Conservation (phyloP, 1,140 invertebrate species). For the Caenorhabditis brenneri region DNA sequence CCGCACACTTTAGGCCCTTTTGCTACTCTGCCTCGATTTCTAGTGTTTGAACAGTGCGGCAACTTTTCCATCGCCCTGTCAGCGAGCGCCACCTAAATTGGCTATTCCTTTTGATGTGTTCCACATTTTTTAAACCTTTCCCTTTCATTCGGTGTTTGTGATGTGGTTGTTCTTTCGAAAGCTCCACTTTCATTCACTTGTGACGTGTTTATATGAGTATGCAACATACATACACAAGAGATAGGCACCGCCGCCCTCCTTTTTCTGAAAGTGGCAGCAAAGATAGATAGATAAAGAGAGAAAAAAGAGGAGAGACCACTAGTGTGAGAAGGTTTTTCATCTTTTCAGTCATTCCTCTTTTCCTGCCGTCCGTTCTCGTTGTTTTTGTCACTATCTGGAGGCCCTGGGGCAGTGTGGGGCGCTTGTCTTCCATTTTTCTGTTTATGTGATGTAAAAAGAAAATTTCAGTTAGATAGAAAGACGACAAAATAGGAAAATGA, state of each 20-base stretch:
- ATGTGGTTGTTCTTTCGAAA: background rate
- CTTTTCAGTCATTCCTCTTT: constrained; percentile 1
- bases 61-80: background rate
- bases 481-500: constrained; percentile 27
- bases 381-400: background rate
- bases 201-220: background rate
- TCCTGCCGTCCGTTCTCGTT: background rate
- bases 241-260: background rate
- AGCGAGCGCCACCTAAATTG: constrained; percentile 3
- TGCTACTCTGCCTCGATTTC: constrained; percentile 15
- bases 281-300: background rate
- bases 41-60: constrained; percentile 37
- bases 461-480: constrained; percentile 34
- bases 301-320: background rate
- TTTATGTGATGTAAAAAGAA: constrained; percentile 23
- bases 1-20: constrained; percentile 26
- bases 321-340: background rate
- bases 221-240: background rate
- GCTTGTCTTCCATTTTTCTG: background rate
- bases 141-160: background rate
- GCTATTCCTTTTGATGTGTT: background rate
- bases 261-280: background rate
- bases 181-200: background rate
- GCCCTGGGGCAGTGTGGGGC: background rate
- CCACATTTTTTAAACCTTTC: background rate